Evolutionary conservation across 2,113 vertebrate genomes (phyloP).

Genomic region (Salvelinus alpinus): DNA sequence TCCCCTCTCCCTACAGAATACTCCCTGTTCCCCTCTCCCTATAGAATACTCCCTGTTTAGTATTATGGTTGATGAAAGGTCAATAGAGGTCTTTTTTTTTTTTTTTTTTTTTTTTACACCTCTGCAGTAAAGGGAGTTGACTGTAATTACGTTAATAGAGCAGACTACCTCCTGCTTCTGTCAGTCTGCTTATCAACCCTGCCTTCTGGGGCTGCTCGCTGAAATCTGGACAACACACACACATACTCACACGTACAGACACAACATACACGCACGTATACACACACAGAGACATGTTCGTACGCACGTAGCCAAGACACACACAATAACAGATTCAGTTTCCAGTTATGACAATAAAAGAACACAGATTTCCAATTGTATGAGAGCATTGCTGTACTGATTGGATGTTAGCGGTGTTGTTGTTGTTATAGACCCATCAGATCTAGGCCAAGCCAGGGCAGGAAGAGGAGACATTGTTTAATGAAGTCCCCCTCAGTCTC

Average conservation of each 20-base stretch:
- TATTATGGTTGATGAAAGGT: constrained; percentile 81
- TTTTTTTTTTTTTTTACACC: constrained; percentile 76
- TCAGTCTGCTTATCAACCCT: constrained; percentile 84
- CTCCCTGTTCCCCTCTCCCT: neutral
- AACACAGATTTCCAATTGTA: neutral
- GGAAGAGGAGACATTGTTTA: neutral
- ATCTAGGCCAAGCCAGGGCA: neutral
- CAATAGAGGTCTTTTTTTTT: constrained; percentile 81
- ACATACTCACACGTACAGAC: neutral
- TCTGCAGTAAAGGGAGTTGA: constrained; percentile 74
- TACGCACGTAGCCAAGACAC: neutral
- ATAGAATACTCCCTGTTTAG: constrained; percentile 58
- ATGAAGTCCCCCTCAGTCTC: neutral
- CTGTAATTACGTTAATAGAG: constrained; percentile 82
- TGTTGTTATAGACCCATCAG: neutral
- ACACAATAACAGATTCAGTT: neutral
- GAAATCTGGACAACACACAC: constrained; percentile 65
- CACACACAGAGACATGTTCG: neutral
- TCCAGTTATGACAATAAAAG: neutral
- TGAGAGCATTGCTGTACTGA: neutral
- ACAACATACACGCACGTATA: neutral
- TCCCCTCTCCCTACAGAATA: constrained; percentile 8
- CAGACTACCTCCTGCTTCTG: constrained; percentile 63
- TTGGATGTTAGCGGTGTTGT: neutral
- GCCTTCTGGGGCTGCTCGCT: constrained; percentile 81